Percentiles rank a stretch among this genome's conserved stretches.
Conservation (phyloP, 2,113 vertebrate species). For the Phodopus roborovskii region DNA sequence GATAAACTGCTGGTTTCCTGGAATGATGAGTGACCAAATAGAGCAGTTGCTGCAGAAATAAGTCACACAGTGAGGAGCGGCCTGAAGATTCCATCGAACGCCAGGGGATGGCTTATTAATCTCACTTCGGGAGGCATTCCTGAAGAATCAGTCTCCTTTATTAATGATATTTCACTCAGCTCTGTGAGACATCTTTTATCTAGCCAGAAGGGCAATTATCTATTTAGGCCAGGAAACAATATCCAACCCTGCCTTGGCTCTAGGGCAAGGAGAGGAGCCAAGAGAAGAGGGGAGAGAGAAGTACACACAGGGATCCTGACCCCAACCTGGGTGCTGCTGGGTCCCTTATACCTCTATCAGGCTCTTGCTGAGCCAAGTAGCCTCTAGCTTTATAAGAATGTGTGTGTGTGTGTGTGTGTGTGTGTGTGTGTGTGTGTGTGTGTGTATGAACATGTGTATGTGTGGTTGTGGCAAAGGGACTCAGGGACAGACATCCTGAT, state of each 20-base stretch:
- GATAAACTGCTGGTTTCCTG: slow-evolving; percentile 85
- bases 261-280: slow-evolving; percentile 80
- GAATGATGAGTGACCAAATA: slow-evolving; percentile 89
- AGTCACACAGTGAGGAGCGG: slow-evolving; percentile 87
- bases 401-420: not conserved
- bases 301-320: slow-evolving; percentile 59
- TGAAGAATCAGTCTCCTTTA: slow-evolving; percentile 91
- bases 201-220: slow-evolving; percentile 92
- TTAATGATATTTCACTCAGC: slow-evolving; percentile 92
- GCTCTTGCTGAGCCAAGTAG: not conserved
- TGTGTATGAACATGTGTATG: not conserved
- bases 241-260: slow-evolving; percentile 85
- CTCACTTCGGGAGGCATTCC: slow-evolving; percentile 90
- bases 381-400: not conserved
- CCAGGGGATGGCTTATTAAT: slow-evolving; percentile 92
- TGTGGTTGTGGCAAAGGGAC: not conserved
- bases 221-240: slow-evolving; percentile 91
- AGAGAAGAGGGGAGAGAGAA: slow-evolving; percentile 70
- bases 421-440: not conserved
- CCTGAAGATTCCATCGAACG: slow-evolving; percentile 89
- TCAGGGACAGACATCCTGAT: not conserved
- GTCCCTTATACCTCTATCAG: not conserved
- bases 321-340: slow-evolving; percentile 60
- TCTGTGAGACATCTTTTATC: slow-evolving; percentile 90
- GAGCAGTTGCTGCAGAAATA: slow-evolving; percentile 88